These are phyloP conservation scores for Siderastrea siderea DNA, from an alignment of 92 coral and sea anemone species.

Conservation along the genomic window DNA sequence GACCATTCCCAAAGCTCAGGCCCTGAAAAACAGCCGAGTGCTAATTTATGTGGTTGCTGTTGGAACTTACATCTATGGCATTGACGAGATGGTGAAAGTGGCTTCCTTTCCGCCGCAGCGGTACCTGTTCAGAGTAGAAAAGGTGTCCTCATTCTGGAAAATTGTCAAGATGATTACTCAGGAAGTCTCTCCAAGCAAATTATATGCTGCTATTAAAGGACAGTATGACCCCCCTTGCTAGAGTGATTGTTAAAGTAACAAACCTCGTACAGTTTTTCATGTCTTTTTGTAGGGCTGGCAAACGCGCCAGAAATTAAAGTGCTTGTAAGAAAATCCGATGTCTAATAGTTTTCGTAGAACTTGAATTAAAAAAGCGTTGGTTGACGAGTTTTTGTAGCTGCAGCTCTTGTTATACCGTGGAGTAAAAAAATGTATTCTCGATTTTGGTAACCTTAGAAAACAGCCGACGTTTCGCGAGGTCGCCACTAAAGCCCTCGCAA, in stretches of 20 bases:
- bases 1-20: not conserved
- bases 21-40: not conserved
- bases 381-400: no score
- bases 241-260: no score
- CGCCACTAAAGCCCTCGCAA: no score
- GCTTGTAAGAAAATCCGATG: no score
- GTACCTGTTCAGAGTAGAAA: not conserved
- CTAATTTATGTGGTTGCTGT: not conserved
- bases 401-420: no score
- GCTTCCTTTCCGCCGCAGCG: slow-evolving; percentile 5
- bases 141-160: not conserved
- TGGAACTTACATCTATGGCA: slow-evolving; percentile 6
- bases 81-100: not conserved
- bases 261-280: no score
- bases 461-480: no score
- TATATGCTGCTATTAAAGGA: not conserved
- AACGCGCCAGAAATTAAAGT: not conserved
- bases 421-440: no score
- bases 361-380: no score
- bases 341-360: no score
- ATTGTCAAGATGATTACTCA: not conserved
- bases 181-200: not conserved
- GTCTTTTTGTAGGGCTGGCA: no score
- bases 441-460: no score
- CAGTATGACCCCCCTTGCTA: not conserved